phyloP scores from a whole-genome alignment of 2,797 vertebrate genomes.

The Cuculus canorus region DNA sequence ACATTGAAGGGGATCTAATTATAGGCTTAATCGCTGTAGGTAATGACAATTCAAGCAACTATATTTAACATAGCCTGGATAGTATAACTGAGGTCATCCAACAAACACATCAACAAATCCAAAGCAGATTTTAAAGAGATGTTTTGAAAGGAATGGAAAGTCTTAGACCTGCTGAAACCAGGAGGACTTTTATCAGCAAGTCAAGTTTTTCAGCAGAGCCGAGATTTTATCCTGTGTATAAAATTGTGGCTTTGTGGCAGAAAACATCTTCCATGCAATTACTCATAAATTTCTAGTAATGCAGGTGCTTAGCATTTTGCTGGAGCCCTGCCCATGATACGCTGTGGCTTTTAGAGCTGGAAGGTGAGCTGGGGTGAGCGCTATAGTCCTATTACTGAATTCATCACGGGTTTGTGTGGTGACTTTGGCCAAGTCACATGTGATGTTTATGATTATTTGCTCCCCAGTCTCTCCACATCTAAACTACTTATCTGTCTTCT shows the following conservation, averaged over 20 bases:
- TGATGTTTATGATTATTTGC: conserved; percentile 6
- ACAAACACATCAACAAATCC: conserved; percentile 7
- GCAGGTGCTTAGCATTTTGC: neutral
- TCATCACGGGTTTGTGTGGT: neutral
- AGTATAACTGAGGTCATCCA: conserved; percentile 24
- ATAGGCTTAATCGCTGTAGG: conserved; percentile 50
- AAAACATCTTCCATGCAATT: neutral
- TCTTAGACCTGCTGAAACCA: neutral
- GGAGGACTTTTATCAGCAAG: neutral
- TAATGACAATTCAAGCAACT: conserved; percentile 56
- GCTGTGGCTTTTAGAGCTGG: neutral
- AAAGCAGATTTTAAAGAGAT: conserved; percentile 14
- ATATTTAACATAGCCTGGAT: conserved; percentile 52
- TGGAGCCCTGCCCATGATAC: neutral
- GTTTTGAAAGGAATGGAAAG: neutral
- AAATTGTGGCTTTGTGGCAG: neutral
- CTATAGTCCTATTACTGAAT: neutral
- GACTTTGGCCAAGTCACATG: neutral
- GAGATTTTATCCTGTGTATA: neutral
- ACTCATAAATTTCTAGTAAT: neutral
- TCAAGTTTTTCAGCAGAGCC: neutral
- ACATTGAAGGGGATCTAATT: conserved; percentile 58
- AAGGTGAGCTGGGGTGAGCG: neutral
- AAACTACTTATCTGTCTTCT: neutral
- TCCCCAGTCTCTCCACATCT: neutral